Base-by-base conservation (phyloP, 2,888 invertebrate species). In the Steinernema hermaphroditum region DNA sequence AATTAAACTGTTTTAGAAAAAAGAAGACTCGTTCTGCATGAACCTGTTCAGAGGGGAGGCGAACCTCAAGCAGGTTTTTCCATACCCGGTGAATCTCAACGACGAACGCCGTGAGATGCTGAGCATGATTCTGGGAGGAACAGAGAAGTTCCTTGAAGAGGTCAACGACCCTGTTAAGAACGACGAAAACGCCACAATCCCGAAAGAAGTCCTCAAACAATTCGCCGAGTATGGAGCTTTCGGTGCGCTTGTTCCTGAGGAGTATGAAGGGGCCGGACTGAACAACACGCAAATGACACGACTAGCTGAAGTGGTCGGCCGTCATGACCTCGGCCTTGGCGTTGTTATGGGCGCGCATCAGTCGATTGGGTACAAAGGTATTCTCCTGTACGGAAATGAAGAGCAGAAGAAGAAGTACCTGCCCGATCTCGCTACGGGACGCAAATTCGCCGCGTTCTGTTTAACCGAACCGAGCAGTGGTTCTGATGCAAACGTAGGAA, bases 281-380 rank as follows among this genome's bases (percentile, higher is more conserved):
- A 83, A 81, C 76, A 86, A 86, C 77, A 83, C 82, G 12, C 86
- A 85, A 46, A 74, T 79, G 71, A 94, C 93, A 37, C 90, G 96
- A 75, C 90, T 96, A 72, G 95, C 94, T 43, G 94, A 97, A 90
- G 91, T 96, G 84, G 93, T 96, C 50, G 97, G 97, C 74, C 91
- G 91, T 68, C 90, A 94, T 88, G 98, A 98, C 89, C 90, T 99
- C 80, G 96, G 93, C n/a, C 91, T 98, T 71, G 95, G 93, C 81
- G 95, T 98, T 84, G 92, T 92, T 37, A 90, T 98, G 75, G 98
- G 97, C 78, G 96, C 98, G 77, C 98, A 98, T 90, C 97, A 98
- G 91, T 89, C 89, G 1, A 89, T 89, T 79, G 89, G 89, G 9
- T 90, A 89, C 81, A 89, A 89, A 79, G 97, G 96, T 76, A 94